A percentile compares a stretch with the other conserved stretches of the same genome.
Evolutionary conservation across 2,113 vertebrate species (phyloP).

Genomic region (Apodemus speciosus): DNA sequence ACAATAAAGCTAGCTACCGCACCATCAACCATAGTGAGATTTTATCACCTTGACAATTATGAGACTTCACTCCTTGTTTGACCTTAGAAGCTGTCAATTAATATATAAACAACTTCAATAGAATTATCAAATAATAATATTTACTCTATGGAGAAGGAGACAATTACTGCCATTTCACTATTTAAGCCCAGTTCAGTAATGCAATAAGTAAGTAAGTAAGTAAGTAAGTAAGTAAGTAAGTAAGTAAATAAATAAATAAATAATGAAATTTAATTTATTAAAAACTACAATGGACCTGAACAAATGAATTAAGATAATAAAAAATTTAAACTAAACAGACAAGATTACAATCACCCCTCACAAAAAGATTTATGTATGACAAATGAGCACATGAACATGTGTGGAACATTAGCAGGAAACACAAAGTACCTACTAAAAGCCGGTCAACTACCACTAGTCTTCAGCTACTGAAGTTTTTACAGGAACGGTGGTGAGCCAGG

Average conservation of each 20-base stretch:
- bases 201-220: not conserved
- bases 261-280: not conserved
- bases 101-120: not conserved
- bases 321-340: not conserved
- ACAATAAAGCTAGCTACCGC: too few relatives aligned
- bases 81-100: slow-evolving; percentile 32
- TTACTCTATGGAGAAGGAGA: not conserved
- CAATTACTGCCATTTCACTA: not conserved
- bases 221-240: too few relatives aligned
- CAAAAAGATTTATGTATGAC: not conserved
- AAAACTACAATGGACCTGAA: not conserved
- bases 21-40: too few relatives aligned
- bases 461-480: not conserved
- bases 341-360: not conserved
- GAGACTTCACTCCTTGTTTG: not conserved
- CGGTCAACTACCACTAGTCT: not conserved
- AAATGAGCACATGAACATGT: not conserved
- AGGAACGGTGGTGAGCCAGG: not conserved
- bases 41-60: too few relatives aligned
- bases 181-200: not conserved
- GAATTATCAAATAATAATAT: not conserved
- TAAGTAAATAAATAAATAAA: not conserved
- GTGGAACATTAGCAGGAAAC: not conserved
- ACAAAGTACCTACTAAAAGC: not conserved
- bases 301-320: not conserved